Conservation (phyloP, 2,113 vertebrate species). For the Mesitornis unicolor region DNA sequence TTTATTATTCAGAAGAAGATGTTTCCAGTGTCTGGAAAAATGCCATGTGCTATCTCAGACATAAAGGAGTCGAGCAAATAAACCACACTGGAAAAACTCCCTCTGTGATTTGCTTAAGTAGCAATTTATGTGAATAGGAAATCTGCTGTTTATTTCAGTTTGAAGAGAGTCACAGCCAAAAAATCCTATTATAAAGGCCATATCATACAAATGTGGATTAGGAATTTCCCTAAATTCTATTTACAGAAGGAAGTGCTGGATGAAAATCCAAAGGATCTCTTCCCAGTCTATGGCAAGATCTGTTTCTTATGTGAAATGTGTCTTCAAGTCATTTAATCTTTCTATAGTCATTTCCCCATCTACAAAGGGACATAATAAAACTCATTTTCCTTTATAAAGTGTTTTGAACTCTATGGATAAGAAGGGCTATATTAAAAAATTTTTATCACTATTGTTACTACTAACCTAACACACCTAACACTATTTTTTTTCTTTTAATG, state of each 20-base stretch:
- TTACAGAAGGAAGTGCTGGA: background rate
- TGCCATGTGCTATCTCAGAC: background rate
- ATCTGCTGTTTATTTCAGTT: background rate
- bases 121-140: constrained; percentile 25
- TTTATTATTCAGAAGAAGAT: background rate
- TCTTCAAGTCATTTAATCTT: background rate
- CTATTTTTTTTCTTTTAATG: background rate
- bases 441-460: background rate
- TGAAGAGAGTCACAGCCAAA: background rate
- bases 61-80: background rate
- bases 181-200: background rate
- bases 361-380: background rate
- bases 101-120: constrained; percentile 15
- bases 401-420: background rate
- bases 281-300: background rate
- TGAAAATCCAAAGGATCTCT: background rate
- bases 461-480: background rate
- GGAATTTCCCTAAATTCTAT: constrained; percentile 26
- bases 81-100: background rate
- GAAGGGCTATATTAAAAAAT: background rate
- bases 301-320: accelerated
- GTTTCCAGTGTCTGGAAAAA: constrained; percentile 4
- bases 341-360: background rate
- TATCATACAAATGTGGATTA: background rate
- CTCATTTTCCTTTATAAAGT: background rate